A percentile compares a stretch with the other conserved stretches of the same genome.
Conservation (phyloP, 2,797 vertebrate genomes). For the Amphiprion clarkii region DNA sequence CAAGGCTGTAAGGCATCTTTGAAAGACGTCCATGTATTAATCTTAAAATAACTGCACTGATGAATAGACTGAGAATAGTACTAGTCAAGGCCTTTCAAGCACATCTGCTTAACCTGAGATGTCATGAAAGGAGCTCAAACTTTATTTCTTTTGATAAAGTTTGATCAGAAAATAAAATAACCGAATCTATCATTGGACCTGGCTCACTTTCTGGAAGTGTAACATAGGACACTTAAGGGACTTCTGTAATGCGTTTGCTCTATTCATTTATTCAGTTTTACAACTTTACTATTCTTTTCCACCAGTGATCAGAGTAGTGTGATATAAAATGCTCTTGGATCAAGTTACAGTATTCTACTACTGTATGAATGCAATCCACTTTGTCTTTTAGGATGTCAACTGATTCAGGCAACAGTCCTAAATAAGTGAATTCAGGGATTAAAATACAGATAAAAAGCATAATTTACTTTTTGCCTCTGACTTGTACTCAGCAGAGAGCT, state of each 20-base stretch:
- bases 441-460: too few relatives aligned
- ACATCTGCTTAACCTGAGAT: slow-evolving; percentile 4
- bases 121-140: not conserved
- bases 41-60: slow-evolving; percentile 17
- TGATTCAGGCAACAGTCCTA: not conserved
- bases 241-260: not conserved
- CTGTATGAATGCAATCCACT: not conserved
- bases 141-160: slow-evolving; percentile 34
- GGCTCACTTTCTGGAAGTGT: not conserved
- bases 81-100: slow-evolving; percentile 11
- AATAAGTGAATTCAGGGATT: too few relatives aligned
- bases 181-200: slow-evolving; percentile 4
- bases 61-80: slow-evolving; percentile 4
- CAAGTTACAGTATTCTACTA: not conserved
- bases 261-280: not conserved
- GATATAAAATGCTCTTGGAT: not conserved
- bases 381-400: not conserved
- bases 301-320: not conserved
- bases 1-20: slow-evolving; percentile 14
- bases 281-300: not conserved
- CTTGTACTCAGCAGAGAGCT: too few relatives aligned
- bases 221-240: not conserved
- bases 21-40: slow-evolving; percentile 21
- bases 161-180: slow-evolving; percentile 6
- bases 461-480: too few relatives aligned